Conservation (phyloP, 2,113 vertebrate genomes). For the Labeo rohita region DNA sequence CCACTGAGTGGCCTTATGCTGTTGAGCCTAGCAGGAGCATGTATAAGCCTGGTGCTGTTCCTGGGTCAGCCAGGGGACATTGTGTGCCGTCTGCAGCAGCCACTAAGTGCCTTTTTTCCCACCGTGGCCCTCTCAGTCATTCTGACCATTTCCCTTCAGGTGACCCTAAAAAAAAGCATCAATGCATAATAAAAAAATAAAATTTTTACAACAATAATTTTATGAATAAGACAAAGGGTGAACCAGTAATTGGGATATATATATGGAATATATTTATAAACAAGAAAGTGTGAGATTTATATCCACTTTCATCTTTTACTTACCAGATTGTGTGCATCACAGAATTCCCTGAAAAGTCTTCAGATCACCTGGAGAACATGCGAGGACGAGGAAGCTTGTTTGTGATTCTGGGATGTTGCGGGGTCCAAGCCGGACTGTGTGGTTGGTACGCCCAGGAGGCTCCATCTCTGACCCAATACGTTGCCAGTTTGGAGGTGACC, state of each 20-base stretch:
- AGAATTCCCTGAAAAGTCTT: slow-evolving; percentile 73
- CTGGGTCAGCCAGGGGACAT: slow-evolving; percentile 72
- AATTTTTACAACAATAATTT: not conserved
- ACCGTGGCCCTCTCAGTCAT: slow-evolving; percentile 78
- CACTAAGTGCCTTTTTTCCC: slow-evolving; percentile 74
- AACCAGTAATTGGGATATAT: no score
- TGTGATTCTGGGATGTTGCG: slow-evolving; percentile 70
- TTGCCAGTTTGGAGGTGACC: slow-evolving; percentile 60
- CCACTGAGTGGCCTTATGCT: slow-evolving; percentile 69
- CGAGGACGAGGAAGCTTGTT: slow-evolving; percentile 68
- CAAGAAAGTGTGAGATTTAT: not conserved
- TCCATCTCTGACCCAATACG: slow-evolving; percentile 56
- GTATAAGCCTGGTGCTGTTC: slow-evolving; percentile 75
- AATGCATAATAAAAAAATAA: not conserved
- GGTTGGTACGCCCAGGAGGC: slow-evolving; percentile 67
- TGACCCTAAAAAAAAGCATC: slow-evolving; percentile 45
- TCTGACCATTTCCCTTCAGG: slow-evolving; percentile 78
- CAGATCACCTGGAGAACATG: slow-evolving; percentile 64
- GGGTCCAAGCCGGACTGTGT: slow-evolving; percentile 70
- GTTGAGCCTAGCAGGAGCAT: slow-evolving; percentile 69
- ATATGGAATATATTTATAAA: no score
- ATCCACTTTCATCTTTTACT: slow-evolving; percentile 48
- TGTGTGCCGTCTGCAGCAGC: slow-evolving; percentile 76
- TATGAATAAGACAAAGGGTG: not conserved
- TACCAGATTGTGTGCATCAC: slow-evolving; percentile 75